Conservation (phyloP, 2,113 vertebrate species). For the Psilopogon haemacephalus region DNA sequence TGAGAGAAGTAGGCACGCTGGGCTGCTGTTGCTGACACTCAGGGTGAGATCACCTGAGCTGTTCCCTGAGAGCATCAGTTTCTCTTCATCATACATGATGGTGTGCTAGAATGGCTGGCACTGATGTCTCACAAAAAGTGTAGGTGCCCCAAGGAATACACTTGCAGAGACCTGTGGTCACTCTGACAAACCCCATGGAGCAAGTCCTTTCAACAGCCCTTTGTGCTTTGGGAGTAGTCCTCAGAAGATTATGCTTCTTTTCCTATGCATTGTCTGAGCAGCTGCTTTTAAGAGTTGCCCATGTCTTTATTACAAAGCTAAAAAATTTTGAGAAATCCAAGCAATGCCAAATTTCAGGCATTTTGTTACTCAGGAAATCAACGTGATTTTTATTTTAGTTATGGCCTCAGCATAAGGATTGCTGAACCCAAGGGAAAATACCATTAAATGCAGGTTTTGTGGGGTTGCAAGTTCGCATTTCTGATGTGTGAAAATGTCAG, state of each 20-base stretch:
- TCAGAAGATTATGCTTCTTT: not conserved
- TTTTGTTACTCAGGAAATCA: not conserved
- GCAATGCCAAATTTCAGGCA: not conserved
- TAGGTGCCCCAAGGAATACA: not conserved
- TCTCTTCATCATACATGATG: not conserved
- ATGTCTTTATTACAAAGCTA: not conserved
- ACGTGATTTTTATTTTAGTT: not conserved
- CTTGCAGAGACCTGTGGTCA: not conserved
- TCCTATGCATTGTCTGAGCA: not conserved
- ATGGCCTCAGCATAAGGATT: too few species aligned
- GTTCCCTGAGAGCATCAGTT: not conserved
- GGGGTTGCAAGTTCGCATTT: not conserved
- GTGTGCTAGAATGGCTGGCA: not conserved
- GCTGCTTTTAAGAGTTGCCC: not conserved
- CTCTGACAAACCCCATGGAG: not conserved
- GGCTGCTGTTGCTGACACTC: not conserved
- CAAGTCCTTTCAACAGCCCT: not conserved
- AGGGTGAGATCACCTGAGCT: not conserved
- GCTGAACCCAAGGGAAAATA: too few species aligned
- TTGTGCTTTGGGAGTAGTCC: not conserved
- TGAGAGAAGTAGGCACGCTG: not conserved
- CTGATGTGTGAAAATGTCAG: not conserved
- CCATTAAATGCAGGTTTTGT: too few species aligned
- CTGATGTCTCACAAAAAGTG: fast-evolving
- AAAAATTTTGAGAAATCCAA: not conserved